Base-by-base conservation (phyloP, 92 coral and sea anemone genomes). In the Anthopleura xanthogrammica region DNA sequence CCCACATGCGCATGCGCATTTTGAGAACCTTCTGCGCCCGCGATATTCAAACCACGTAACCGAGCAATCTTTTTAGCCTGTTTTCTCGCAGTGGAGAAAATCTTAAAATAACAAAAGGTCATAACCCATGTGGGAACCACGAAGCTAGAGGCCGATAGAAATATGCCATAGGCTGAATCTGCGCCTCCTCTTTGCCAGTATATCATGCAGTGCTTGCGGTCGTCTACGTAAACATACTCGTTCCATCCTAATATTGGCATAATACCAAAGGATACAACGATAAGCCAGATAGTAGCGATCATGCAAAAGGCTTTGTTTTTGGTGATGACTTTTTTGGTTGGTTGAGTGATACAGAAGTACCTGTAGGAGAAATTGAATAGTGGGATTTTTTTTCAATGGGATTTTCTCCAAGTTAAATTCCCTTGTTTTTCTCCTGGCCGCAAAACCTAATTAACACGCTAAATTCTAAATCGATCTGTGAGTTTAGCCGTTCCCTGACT, bases 231-330 rank as follows among this genome's bases (percentile, higher is more conserved):
- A 12, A 85, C 57, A 13, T 85, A 85, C 12, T 85, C 46, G 41
- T 85, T 85, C 88, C 88, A 85, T 1, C 88, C 88, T 20, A 85
- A 42, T 36, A 85, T 36, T 5, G 88, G 88, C 83, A 85, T 65
- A 1, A 77, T 3, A 6, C 83, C 88, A 16, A 85, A 71, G 24
- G 73, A 5, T 14, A 79, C 23, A 0, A 85, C 88, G 39, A 78
- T 42, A 12, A 85, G 20, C 88, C 88, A 85, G 79, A 85, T 85
- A 54, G 55, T 20, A 1, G 71, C 55, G 8, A 85, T 85, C 83
- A 79, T 79, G 73, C 52, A 68, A 20, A 68, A 72, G 19, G 83
- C 83, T 55, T 68, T 85, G 23, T 60, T 70, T 50, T 85, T 85
- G 68, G 88, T 85, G 40, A 85, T 78, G 55, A 85, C 57, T 6